These are phyloP conservation scores for Nemurella pictetii DNA, from an alignment of 2,888 invertebrate genomes.

Conservation along the genomic window DNA sequence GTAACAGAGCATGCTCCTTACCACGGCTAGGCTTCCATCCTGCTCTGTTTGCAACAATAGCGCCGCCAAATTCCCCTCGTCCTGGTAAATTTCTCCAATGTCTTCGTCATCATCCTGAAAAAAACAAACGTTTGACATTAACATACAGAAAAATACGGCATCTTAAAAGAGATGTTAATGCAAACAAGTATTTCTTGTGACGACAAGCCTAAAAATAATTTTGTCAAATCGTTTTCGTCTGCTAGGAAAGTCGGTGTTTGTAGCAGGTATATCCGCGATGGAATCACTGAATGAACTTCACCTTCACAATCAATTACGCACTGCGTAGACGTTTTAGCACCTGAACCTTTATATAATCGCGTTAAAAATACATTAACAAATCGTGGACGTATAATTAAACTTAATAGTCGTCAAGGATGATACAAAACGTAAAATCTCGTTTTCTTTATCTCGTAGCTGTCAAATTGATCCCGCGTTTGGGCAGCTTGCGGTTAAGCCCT, in stretches of 20 bases:
- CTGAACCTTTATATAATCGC: background rate
- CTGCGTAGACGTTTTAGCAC: no score
- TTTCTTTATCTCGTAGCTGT: background rate
- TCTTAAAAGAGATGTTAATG: no score
- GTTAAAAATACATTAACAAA: background rate
- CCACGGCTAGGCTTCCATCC: slow-evolving; percentile 82
- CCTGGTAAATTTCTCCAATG: slow-evolving; percentile 86
- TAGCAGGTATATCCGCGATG: background rate
- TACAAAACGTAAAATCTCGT: background rate
- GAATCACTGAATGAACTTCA: background rate
- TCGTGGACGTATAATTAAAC: background rate
- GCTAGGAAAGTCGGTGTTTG: background rate
- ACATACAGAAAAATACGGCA: no score
- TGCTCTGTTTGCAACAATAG: slow-evolving; percentile 77
- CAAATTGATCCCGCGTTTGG: background rate
- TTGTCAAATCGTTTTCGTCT: background rate
- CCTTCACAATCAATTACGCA: background rate
- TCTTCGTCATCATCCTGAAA: slow-evolving; percentile 67
- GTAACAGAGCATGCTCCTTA: no score
- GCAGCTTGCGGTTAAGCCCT: background rate
- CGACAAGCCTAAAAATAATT: background rate
- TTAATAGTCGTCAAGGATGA: background rate
- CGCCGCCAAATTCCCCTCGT: slow-evolving; percentile 83
- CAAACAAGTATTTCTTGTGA: no score
- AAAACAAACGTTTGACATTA: slow-evolving; percentile 19